A percentile compares a stretch with the other conserved stretches of the same genome.
phyloP scores from a whole-genome alignment of 1,140 invertebrate species.

The Theocolax elegans region DNA sequence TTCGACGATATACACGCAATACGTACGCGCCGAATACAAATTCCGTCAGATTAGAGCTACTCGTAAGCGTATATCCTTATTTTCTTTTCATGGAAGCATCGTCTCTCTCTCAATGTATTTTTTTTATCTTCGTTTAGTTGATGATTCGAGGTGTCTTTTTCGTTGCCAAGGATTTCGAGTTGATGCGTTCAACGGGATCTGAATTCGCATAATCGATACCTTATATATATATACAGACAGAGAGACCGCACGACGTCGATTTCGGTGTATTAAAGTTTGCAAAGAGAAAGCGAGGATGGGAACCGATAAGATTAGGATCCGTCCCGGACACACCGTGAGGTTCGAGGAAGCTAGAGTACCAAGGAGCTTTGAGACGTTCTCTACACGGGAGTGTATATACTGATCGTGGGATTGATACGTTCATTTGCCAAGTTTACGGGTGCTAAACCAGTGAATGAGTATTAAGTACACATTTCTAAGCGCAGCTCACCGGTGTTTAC shows the following conservation, averaged over 20 bases:
- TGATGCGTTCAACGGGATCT: no score
- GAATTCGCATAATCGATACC: no score
- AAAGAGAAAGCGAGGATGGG: not conserved
- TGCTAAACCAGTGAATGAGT: no score
- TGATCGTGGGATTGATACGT: not conserved
- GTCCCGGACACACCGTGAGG: not conserved
- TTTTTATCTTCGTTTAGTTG: no score
- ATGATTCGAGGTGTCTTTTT: no score
- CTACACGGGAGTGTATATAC: not conserved
- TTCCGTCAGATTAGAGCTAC: not conserved
- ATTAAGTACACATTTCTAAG: no score
- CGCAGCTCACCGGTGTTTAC: no score
- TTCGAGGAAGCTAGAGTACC: not conserved
- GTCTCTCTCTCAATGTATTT: no score
- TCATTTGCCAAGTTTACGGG: not conserved
- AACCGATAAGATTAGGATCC: conserved; percentile 7
- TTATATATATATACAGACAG: no score
- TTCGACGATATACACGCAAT: not conserved
- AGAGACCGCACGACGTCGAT: no score
- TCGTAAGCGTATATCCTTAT: not conserved
- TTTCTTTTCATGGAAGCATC: not conserved
- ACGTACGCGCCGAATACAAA: not conserved
- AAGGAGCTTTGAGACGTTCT: not conserved
- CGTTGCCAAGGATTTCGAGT: no score
- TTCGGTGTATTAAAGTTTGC: not conserved